phyloP scores from a whole-genome alignment of 2,888 invertebrate species.

The Sialis fuliginosa region DNA sequence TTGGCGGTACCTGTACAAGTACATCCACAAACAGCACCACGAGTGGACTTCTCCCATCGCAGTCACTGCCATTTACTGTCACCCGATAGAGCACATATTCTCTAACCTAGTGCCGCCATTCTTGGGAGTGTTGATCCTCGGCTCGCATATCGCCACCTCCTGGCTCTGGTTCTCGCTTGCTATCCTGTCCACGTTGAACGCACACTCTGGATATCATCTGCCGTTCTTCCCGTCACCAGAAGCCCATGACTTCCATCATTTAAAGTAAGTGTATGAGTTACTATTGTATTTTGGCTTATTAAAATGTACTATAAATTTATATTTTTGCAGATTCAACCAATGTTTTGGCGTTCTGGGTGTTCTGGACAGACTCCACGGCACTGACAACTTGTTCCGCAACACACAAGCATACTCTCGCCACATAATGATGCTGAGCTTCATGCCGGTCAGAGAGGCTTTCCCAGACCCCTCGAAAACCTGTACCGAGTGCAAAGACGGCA shows the following conservation, averaged over 20 bases:
- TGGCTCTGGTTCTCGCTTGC: slow-evolving; percentile 68
- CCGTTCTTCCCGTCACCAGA: slow-evolving; percentile 75
- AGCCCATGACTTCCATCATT: slow-evolving; percentile 75
- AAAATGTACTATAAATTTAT: neutral
- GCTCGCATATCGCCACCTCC: slow-evolving; percentile 57
- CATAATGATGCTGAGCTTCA: slow-evolving; percentile 48
- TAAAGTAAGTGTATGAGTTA: too few relatives aligned
- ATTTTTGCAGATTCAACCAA: slow-evolving; percentile 51
- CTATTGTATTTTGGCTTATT: too few relatives aligned
- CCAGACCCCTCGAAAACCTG: slow-evolving; percentile 34
- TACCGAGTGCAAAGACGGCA: slow-evolving; percentile 7
- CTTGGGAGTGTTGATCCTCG: slow-evolving; percentile 53
- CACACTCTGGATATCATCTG: slow-evolving; percentile 73
- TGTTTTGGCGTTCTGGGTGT: slow-evolving; percentile 71
- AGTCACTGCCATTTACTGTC: slow-evolving; percentile 64
- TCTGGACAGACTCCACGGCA: slow-evolving; percentile 66
- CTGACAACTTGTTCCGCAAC: slow-evolving; percentile 56
- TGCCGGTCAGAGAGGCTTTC: slow-evolving; percentile 46
- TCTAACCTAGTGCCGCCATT: slow-evolving; percentile 63
- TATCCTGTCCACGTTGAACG: slow-evolving; percentile 59
- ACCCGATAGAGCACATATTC: slow-evolving; percentile 59
- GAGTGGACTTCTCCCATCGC: slow-evolving; percentile 80
- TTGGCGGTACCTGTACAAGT: slow-evolving; percentile 53
- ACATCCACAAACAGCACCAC: slow-evolving; percentile 73
- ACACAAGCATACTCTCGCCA: slow-evolving; percentile 54